These are phyloP conservation scores for Darevskia mixta DNA, from an alignment of 2,797 vertebrate genomes.

Conservation along the genomic window DNA sequence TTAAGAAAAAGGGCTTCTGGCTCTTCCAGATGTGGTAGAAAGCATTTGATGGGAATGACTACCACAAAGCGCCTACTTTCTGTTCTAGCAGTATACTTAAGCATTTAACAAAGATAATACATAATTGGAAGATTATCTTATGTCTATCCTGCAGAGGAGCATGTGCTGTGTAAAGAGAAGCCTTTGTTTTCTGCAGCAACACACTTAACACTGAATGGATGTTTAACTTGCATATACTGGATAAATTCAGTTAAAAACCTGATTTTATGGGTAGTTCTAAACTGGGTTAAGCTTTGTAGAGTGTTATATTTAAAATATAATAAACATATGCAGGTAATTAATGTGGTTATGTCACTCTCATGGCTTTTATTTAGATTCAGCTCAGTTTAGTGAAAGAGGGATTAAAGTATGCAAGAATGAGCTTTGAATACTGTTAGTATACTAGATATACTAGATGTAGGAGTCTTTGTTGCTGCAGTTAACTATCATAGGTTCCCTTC, in stretches of 20 bases:
- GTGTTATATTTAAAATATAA: neutral
- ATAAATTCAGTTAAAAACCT: neutral
- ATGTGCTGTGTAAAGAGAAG: neutral
- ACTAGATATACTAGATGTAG: too few relatives aligned
- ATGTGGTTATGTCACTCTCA: neutral
- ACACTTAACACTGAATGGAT: neutral
- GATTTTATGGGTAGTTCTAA: neutral
- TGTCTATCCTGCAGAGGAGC: neutral
- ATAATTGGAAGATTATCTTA: neutral
- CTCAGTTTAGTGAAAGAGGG: neutral
- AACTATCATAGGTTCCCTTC: too few relatives aligned
- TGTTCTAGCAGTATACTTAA: neutral
- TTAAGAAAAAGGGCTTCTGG: too few relatives aligned
- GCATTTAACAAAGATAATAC: neutral
- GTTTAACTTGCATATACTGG: neutral
- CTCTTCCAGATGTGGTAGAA: neutral
- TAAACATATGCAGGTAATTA: too few relatives aligned
- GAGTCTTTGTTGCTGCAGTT: neutral
- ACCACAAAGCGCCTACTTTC: neutral
- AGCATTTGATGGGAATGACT: neutral
- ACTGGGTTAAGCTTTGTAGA: neutral
- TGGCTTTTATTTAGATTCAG: neutral
- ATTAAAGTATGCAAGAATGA: neutral
- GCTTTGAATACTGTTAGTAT: too few relatives aligned
- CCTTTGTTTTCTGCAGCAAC: neutral